phyloP scores from a whole-genome alignment of 2,888 invertebrate species.

The Phaedon cochleariae region DNA sequence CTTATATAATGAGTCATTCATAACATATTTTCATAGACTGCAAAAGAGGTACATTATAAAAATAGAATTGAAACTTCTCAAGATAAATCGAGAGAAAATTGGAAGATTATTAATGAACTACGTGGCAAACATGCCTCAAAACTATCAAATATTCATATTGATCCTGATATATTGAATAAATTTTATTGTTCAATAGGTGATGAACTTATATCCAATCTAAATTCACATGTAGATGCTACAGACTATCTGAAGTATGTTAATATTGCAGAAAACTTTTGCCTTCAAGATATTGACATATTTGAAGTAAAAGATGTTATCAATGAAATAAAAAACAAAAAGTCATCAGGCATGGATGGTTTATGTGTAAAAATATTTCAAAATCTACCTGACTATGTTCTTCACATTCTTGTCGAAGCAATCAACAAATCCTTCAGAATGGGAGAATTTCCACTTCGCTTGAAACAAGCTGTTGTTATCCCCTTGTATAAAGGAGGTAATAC shows the following conservation, averaged over 20 bases:
- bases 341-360: no score
- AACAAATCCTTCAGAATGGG: background rate
- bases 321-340: no score
- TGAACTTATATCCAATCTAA: background rate
- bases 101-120: slow-evolving; percentile 2
- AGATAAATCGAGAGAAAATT: background rate
- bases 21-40: no score
- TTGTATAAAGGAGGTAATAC: no score
- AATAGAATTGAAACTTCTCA: background rate
- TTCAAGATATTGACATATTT: no score
- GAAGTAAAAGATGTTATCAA: no score
- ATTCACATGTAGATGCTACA: background rate
- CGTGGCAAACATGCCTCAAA: background rate
- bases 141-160: slow-evolving; percentile 1
- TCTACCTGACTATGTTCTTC: background rate
- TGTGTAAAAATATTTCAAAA: no score
- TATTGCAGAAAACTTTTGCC: no score
- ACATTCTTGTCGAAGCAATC: background rate
- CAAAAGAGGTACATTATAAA: slow-evolving; percentile 7
- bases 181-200: slow-evolving; percentile 1
- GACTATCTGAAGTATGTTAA: background rate
- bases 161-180: background rate
- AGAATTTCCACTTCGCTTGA: background rate
- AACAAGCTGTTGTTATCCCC: no score
- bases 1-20: slow-evolving; percentile 14